These are phyloP conservation scores for Elegia similella DNA, from an alignment of 2,888 invertebrate genomes.

Conservation along the genomic window DNA sequence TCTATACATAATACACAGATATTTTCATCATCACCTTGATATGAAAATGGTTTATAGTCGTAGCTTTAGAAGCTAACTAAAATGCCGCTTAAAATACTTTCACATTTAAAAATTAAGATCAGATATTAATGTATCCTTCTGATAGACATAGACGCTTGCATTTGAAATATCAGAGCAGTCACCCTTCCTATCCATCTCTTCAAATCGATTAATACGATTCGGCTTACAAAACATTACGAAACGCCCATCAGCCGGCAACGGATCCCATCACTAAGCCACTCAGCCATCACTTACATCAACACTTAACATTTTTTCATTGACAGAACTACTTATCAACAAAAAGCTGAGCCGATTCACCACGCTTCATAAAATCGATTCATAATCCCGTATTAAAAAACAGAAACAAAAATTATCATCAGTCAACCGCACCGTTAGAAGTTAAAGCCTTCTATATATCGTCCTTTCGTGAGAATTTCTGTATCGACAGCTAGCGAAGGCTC, in stretches of 20 bases:
- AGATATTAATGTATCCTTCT: neutral
- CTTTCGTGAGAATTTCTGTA: constrained; percentile 72
- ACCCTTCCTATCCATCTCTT: constrained; percentile 6
- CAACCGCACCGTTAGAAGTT: constrained; percentile 54
- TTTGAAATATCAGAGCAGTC: neutral
- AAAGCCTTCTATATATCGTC: constrained; percentile 55
- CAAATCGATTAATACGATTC: constrained; percentile 8
- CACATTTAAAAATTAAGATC: too few relatives aligned
- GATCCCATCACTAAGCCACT: constrained; percentile 12
- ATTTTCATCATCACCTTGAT: too few relatives aligned
- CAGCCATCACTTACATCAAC: constrained; percentile 23
- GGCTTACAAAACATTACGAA: constrained; percentile 8
- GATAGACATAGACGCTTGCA: neutral
- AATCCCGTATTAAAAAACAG: constrained; percentile 65
- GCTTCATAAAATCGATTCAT: constrained; percentile 60
- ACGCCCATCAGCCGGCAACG: neutral
- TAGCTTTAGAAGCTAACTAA: too few relatives aligned
- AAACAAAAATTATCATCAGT: constrained; percentile 62
- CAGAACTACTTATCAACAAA: constrained; percentile 57
- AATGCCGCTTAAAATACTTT: too few relatives aligned
- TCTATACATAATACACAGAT: too few relatives aligned
- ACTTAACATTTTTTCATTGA: constrained; percentile 47
- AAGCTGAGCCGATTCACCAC: constrained; percentile 57
- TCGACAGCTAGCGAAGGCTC: constrained; percentile 69
- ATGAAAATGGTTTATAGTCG: too few relatives aligned